phyloP scores from a whole-genome alignment of 2,113 vertebrate species.

The Eretmochelys imbricata region DNA sequence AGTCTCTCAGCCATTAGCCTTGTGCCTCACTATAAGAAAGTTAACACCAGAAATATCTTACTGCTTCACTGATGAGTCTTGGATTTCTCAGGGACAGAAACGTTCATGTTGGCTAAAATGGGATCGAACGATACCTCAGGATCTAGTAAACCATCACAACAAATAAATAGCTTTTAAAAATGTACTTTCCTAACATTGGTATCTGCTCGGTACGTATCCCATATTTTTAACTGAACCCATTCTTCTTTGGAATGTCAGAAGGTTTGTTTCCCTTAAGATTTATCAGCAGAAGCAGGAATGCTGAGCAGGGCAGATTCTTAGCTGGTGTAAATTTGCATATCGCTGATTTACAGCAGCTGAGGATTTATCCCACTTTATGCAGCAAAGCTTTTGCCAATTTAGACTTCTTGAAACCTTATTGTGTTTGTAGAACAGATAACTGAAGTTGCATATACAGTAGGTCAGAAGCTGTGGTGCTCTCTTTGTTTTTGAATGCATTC shows the following conservation, averaged over 20 bases:
- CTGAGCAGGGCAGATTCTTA: neutral
- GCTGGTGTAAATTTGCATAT: neutral
- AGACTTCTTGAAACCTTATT: neutral
- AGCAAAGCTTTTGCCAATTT: neutral
- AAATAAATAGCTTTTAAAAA: neutral
- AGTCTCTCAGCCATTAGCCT: conserved; percentile 17
- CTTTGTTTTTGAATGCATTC: neutral
- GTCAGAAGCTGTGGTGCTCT: neutral
- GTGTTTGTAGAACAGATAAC: neutral
- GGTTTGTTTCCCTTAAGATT: neutral
- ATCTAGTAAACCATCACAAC: neutral
- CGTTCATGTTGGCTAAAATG: conserved; percentile 38
- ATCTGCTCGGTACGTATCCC: neutral
- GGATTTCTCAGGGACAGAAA: conserved; percentile 34
- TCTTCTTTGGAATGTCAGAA: neutral
- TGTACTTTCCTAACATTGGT: conserved; percentile 27
- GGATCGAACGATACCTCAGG: neutral
- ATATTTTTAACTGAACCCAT: conserved; percentile 9
- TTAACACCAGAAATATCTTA: conserved; percentile 22
- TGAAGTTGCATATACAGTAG: neutral
- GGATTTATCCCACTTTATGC: neutral
- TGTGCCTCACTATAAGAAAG: conserved; percentile 31
- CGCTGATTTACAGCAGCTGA: neutral
- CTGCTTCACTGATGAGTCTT: neutral
- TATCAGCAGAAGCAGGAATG: neutral